Evolutionary conservation across 2,888 invertebrate species (phyloP), one percentile per base, ranked within the genome.

Genomic region (Drosophila parthenogenetica): DNA sequence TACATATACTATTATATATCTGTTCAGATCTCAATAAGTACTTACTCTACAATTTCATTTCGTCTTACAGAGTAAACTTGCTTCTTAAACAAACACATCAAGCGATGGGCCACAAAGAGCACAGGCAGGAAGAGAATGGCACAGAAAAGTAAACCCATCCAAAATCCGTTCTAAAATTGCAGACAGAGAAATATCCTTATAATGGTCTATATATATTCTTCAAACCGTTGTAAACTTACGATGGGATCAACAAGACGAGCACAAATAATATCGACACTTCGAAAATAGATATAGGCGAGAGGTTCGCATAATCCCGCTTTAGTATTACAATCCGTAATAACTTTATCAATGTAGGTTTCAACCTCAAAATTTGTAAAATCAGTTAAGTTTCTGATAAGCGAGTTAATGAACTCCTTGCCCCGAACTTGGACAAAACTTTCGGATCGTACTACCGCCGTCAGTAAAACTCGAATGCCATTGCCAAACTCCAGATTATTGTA

Each of bases 61-160:
- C 32, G 22, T 14, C 96, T 66, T 96, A 16, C 95, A 93, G 96
- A 96, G 57, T 96, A 95, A 92, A 96, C 96, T 25, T 96, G 95
- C 92, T 97, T 97, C 88, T 95, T 95, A 93, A 98, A 98, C 42
- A 98, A 94, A 32, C 95, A 95, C 74, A 97, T 95, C 89, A 98
- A 93, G 75, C 96, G 95, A 80, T 95, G 95, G 77, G 96, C 95
- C 76, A 96, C 93, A 82, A 96, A 93, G 89, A 98, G 94, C 69
- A 96, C 94, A 57, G 97, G 96, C 89, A 97, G 94, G 92, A 97
- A 96, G 78, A 98, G 94, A 69, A 97, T 81, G 83, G 96, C 93
- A 91, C 96, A 96, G 95, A 96, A 96, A 73, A 96, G 94, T 72
- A 97, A 93, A 66, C 97, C 96, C 87, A 96, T 94, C 98, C 98